Evolutionary conservation across 2,113 vertebrate genomes (phyloP), one percentile per base, ranked within the genome.

Genomic region (Brachyistius frenatus): DNA sequence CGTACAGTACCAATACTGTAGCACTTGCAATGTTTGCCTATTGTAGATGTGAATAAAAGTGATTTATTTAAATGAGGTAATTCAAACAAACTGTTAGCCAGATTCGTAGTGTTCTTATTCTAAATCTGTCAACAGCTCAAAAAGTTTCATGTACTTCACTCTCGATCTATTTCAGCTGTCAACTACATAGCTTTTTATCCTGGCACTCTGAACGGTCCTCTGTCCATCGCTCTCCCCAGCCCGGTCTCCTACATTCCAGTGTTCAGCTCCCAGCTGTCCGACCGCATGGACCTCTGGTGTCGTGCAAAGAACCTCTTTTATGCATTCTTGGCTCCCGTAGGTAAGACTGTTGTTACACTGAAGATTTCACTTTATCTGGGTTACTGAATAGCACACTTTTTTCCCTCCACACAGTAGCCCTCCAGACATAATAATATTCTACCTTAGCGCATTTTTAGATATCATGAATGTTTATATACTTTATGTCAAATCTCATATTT

Each of bases 261-360:
- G 36, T 87, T 62, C 50, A 1, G 36, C 33, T 87, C 90, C 4
- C 65, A 67, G 37, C 78, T 94, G 65, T 87, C 86, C 0, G 78
- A 94, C 73, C 68, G 58, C 64, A 95, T 94, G 92, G 77, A 75
- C 65, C 86, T 95, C 37, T 94, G 88, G 84, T 89, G 30, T 13
- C 71, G 88, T 2, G 2, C 89, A 9, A 93, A 89, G 80, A 95
- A 96, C 66, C 71, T 76, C 2, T 66, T 94, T 10, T 86, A 80
- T 65, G 81, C 70, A 54, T 53, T 94, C n/a, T 14, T 58, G 54
- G 79, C 80, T 30, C 14, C 61, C 8, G 36, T 73, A 13, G 68
- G 71, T 65, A 58, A 88, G 84, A 33, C 15, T 32, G 14, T 5
- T 47, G 5, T 74, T 39, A 33, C 14, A 39, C 0, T 71, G 33